phyloP scores from a whole-genome alignment of 1,140 invertebrate species.

The Hypothenemus hampei region DNA sequence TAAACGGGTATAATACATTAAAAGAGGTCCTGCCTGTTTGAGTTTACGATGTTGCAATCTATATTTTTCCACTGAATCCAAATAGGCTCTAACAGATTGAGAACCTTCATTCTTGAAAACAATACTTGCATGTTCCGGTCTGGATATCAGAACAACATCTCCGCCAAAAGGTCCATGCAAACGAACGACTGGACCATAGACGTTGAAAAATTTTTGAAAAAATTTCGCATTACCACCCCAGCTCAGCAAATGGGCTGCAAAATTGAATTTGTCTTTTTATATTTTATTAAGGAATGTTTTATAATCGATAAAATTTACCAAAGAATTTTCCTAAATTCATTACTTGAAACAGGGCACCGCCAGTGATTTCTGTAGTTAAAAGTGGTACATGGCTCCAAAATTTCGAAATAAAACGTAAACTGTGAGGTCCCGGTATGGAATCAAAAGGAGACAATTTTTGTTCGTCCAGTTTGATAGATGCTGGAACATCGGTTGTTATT shows the following conservation, averaged over 20 bases:
- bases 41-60: constrained; percentile 52
- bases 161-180: constrained; percentile 56
- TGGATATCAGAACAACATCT: constrained; percentile 55
- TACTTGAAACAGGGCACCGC: constrained; percentile 52
- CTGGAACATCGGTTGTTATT: not conserved
- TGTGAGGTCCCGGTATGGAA: constrained; percentile 56
- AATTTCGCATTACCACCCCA: constrained; percentile 40
- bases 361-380: constrained; percentile 58
- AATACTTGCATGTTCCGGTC: constrained; percentile 57
- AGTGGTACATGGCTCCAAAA: constrained; percentile 56
- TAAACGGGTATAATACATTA: constrained; percentile 50
- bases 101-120: constrained; percentile 56
- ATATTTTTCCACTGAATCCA: constrained; percentile 59
- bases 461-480: not conserved
- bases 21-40: constrained; percentile 51
- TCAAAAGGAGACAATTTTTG: constrained; percentile 46
- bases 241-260: constrained; percentile 37
- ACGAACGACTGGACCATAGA: constrained; percentile 59
- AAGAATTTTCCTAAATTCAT: constrained; percentile 53
- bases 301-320: constrained; percentile 28
- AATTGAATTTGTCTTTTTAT: not conserved
- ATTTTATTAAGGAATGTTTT: not conserved
- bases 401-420: constrained; percentile 52
- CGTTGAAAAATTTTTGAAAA: constrained; percentile 51
- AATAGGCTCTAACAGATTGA: constrained; percentile 52